Evolutionary conservation across 1,140 invertebrate species (phyloP), one percentile per base, ranked within the genome.

Genomic region (Euwallacea similis): DNA sequence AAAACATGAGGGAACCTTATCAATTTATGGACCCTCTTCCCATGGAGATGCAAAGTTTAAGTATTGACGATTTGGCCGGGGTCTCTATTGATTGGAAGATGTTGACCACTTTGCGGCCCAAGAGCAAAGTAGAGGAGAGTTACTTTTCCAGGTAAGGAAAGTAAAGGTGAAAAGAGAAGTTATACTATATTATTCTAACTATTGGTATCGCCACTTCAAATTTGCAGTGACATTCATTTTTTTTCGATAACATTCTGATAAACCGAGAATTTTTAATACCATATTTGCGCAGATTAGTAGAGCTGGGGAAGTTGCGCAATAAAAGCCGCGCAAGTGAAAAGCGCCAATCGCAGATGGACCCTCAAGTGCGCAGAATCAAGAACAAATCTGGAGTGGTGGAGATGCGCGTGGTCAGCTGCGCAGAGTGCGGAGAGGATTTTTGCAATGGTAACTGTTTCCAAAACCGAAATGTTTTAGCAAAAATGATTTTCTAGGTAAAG

Each of bases 41-140:
- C 3, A 82, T 86, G 0, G 91, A 93, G 80, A 96, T 96, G 94
- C 86, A 86, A 75, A 84, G 85, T 21, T 84, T 94, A 15, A 88
- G 89, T 76, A 84, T 96, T 53, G 88, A 90, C 66, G 93, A 96
- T 76, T 82, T 96, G 42, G 91, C 91, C 72, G 84, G 88, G 11
- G 92, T 96, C 2, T 88, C 92, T n/a, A 97, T 97, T 64, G 92
- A 95, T 76, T 97, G 94, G 94, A 88, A 90, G 80, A 97, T 97
- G 94, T 82, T 97, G 7, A 97, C 94, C 7, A 90, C 92, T 9
- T 78, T 93, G 9, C 84, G 94, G 75, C 94, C 94, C 0, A 93
- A 93, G 78, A 87, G 86, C 2, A 90, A 91, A 76, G 80, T 88
- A 7, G 94, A 97, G 71, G 93, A 96, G 83, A 93, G 95, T 76